These are phyloP conservation scores for Thecocarcelia acutangulata DNA, from an alignment of 2,888 invertebrate genomes.

Conservation along the genomic window DNA sequence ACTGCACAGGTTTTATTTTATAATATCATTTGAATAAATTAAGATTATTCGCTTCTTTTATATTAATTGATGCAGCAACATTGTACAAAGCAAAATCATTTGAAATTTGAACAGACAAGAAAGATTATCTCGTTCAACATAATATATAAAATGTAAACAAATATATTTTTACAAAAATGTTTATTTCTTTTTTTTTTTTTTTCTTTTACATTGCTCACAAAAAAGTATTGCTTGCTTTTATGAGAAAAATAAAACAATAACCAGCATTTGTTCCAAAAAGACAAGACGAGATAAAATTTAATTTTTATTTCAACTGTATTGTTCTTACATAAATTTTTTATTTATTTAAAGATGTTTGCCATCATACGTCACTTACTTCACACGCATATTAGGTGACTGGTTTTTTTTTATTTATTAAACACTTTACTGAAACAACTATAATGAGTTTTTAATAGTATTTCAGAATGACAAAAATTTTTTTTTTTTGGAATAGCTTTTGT, in stretches of 20 bases:
- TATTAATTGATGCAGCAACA: constrained; percentile 46
- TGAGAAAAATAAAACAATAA: no score
- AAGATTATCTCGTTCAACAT: background rate
- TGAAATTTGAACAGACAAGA: constrained; percentile 16
- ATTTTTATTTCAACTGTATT: no score
- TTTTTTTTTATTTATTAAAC: background rate
- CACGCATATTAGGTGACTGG: no score
- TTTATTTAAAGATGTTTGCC: constrained; percentile 18
- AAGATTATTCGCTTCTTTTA: constrained; percentile 8
- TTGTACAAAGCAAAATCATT: constrained; percentile 29
- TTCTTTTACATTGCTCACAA: no score
- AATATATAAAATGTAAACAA: background rate
- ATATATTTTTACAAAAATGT: background rate
- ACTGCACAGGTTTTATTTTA: constrained; percentile 11
- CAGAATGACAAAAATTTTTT: constrained; percentile 1
- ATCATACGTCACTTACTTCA: constrained; percentile 14
- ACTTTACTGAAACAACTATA: constrained; percentile 24
- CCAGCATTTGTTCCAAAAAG: no score
- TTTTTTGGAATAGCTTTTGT: background rate
- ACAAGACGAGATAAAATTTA: no score
- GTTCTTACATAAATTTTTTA: constrained; percentile 1
- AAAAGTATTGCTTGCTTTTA: no score
- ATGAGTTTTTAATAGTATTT: constrained; percentile 39
- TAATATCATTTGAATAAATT: constrained; percentile 36
- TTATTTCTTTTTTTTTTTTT: no score